Evolutionary conservation across 2,113 vertebrate genomes (phyloP).

Genomic region (Hymenochirus boettgeri): DNA sequence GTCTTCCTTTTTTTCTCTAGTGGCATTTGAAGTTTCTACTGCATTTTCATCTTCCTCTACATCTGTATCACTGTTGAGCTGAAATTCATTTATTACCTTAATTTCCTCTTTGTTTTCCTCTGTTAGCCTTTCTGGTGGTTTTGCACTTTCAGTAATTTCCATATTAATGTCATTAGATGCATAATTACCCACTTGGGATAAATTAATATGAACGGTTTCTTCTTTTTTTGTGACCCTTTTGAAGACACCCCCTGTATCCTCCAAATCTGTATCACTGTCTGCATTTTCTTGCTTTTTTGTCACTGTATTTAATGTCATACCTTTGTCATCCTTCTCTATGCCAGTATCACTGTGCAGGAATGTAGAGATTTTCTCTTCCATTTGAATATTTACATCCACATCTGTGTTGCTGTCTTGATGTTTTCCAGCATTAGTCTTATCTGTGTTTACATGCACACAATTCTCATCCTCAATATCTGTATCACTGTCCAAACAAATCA

Average conservation of each 20-base stretch:
- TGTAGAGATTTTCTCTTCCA: background rate
- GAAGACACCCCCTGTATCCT: background rate
- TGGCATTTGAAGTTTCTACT: background rate
- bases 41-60: slow-evolving; percentile 25
- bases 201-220: no score
- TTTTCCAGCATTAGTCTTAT: slow-evolving; percentile 41
- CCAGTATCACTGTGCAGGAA: slow-evolving; percentile 6
- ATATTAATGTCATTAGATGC: background rate
- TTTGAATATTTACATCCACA: slow-evolving; percentile 4
- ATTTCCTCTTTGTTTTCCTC: slow-evolving; percentile 36
- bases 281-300: background rate
- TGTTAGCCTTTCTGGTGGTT: background rate
- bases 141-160: no score
- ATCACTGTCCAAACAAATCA: background rate
- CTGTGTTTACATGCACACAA: background rate
- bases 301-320: background rate
- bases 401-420: slow-evolving; percentile 8
- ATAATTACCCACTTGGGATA: no score
- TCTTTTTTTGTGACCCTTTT: background rate
- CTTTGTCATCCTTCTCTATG: slow-evolving; percentile 14
- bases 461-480: slow-evolving; percentile 33
- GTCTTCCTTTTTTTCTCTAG: slow-evolving; percentile 13
- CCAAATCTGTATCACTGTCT: background rate
- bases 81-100: slow-evolving; percentile 32
- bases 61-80: slow-evolving; percentile 20